phyloP scores from a whole-genome alignment of 2,797 vertebrate genomes.

The Liasis olivaceus region DNA sequence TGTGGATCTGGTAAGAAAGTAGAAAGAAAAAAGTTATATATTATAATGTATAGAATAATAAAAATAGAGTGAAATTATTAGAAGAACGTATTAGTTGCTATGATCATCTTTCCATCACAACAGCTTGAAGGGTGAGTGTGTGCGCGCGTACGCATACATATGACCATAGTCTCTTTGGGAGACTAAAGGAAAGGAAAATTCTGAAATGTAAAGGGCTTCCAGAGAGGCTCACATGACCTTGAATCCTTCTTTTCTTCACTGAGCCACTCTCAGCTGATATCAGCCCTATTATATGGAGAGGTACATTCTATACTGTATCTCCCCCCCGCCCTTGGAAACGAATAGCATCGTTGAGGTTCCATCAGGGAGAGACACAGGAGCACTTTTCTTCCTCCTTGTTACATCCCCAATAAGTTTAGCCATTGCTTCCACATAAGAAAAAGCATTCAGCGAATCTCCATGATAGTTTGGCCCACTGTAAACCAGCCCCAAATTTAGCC shows the following conservation, averaged over 20 bases:
- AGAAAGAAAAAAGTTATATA: neutral
- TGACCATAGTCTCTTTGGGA: neutral
- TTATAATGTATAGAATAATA: neutral
- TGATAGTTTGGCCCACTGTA: neutral
- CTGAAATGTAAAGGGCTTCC: neutral
- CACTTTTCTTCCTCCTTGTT: neutral
- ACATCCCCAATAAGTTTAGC: too few species aligned
- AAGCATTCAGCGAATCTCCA: neutral
- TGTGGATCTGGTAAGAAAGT: neutral
- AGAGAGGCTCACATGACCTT: neutral
- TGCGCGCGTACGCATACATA: neutral
- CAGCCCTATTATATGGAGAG: neutral
- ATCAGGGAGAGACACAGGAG: too few species aligned
- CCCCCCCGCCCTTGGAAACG: neutral
- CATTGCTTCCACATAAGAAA: neutral
- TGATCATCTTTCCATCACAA: neutral
- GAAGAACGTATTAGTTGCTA: neutral
- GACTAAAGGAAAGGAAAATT: neutral
- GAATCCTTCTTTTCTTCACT: neutral
- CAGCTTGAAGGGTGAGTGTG: neutral
- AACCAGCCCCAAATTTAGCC: neutral
- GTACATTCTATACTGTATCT: neutral
- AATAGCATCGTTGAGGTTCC: neutral
- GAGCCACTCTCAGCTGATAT: neutral
- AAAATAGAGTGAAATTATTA: neutral